Evolutionary conservation across 2,797 vertebrate species (phyloP), one percentile per base, ranked within the genome.

Genomic region (Rhynchonycteris naso): DNA sequence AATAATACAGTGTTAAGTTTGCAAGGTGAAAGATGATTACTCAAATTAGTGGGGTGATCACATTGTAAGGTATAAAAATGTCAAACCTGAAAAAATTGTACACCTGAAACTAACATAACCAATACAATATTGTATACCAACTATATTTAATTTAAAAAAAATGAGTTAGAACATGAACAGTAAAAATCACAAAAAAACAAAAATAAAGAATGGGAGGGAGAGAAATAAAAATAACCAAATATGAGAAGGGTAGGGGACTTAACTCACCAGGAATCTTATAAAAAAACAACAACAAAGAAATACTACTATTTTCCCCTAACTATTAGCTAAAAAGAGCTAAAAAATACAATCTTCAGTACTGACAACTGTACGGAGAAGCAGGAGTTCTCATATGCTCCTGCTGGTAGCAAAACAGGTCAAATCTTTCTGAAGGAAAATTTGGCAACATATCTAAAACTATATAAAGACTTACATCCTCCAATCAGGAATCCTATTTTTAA

Each of bases 371-470:
- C 26, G 47, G 30, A 15, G 11, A 18, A 69, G 47, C 74, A 50
- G 68, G 58, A 61, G 15, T 35, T 56, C 66, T 72, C 78, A 38
- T 1, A 72, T 0, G 33, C 33, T 80, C 47, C 52, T 91, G 38
- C 59, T 83, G 43, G 24, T 19, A 89, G 54, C 61, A 52, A 93
- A 95, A 85, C 30, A 78, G 69, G 71, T 80, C 90, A 93, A 74
- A 82, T 76, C 89, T 89, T 80, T 83, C 83, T 75, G 52, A 88
- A 94, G 79, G 47, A 75, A 91, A 91, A 80, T 56, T 50, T 80
- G 74, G 76, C 58, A 91, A 35, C 15, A 74, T 76, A 72, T 19
- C 69, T 91, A 88, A 79, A 87, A 85, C 18, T 47, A 26, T 52
- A 74, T 30, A 43, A 83, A 88, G 52, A 19, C 65, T 92, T 59